Percentiles rank a stretch among this genome's conserved stretches.
phyloP scores from a whole-genome alignment of 2,888 invertebrate genomes.

The Cephus runcator region DNA sequence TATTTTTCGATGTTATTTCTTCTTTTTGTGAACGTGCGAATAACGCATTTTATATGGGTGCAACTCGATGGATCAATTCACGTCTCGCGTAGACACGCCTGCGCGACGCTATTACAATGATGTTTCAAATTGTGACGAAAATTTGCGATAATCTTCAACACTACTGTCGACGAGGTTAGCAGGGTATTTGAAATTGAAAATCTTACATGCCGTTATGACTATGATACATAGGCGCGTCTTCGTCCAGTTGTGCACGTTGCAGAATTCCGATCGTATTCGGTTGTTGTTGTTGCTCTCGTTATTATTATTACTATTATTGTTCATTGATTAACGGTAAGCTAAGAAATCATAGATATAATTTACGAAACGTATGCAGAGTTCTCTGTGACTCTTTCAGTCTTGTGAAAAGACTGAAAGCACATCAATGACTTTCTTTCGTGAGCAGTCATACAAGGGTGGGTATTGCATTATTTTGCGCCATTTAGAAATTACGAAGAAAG shows the following conservation, averaged over 20 bases:
- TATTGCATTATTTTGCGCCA: not conserved
- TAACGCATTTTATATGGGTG: not conserved
- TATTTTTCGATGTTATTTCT: not conserved
- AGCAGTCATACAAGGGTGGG: not conserved
- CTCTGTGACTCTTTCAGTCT: not conserved
- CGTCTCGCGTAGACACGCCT: not conserved
- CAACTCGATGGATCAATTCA: not conserved
- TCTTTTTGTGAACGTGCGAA: not conserved
- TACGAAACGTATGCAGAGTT: not conserved
- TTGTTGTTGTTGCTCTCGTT: not conserved
- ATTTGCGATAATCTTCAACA: not conserved
- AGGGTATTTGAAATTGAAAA: not conserved
- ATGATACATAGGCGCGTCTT: not conserved
- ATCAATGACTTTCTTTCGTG: not conserved
- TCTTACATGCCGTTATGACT: not conserved
- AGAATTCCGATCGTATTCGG: not conserved
- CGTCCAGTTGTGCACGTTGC: not conserved
- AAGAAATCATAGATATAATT: not conserved
- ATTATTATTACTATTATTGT: not conserved
- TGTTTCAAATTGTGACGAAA: not conserved
- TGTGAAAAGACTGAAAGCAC: not conserved
- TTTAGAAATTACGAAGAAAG: not conserved
- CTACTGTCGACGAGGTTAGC: not conserved
- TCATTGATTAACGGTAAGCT: not conserved
- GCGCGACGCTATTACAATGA: not conserved